phyloP scores from a whole-genome alignment of 2,113 vertebrate genomes.

The Euleptes europaea region DNA sequence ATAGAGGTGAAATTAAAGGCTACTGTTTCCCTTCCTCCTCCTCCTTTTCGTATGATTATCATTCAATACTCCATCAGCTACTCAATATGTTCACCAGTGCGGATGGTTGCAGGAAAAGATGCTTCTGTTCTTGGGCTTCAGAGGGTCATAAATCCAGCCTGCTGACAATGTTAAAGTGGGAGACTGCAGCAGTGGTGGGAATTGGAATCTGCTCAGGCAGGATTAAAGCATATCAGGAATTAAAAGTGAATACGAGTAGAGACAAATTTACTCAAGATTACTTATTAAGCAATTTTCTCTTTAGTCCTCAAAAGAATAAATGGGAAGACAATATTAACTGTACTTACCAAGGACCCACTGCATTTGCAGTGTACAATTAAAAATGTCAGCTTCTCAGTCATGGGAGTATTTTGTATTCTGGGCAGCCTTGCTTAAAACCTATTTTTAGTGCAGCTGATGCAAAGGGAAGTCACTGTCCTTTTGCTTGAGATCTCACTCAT shows the following conservation, averaged over 20 bases:
- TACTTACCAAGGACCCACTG: conserved; percentile 26
- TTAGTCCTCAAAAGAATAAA: conserved; percentile 51
- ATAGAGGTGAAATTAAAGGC: conserved; percentile 34
- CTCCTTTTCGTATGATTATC: background rate
- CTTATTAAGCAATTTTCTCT: conserved; percentile 63
- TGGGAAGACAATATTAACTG: conserved; percentile 46
- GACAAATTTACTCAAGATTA: conserved; percentile 65
- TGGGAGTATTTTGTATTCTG: conserved; percentile 15
- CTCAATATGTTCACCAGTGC: conserved; percentile 46
- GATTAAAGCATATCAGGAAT: conserved; percentile 54
- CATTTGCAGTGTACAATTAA: conserved; percentile 50
- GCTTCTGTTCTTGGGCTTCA: conserved; percentile 55
- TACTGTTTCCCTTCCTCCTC: conserved; percentile 28
- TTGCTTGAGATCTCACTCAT: conserved; percentile 63
- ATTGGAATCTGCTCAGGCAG: conserved; percentile 46
- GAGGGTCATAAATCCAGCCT: conserved; percentile 57
- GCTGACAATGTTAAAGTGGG: conserved; percentile 54
- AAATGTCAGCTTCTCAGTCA: conserved; percentile 32
- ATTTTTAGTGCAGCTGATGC: conserved; percentile 59
- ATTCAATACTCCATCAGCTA: conserved; percentile 40
- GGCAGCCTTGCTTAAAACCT: conserved; percentile 24
- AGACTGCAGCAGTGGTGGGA: background rate
- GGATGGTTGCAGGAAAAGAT: conserved; percentile 50
- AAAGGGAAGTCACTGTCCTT: conserved; percentile 60
- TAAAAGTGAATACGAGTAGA: conserved; percentile 48